Percentiles rank a stretch among this genome's conserved stretches.
These are phyloP conservation scores for Tyrannus savana DNA, from an alignment of 2,113 vertebrate genomes.

Conservation along the genomic window DNA sequence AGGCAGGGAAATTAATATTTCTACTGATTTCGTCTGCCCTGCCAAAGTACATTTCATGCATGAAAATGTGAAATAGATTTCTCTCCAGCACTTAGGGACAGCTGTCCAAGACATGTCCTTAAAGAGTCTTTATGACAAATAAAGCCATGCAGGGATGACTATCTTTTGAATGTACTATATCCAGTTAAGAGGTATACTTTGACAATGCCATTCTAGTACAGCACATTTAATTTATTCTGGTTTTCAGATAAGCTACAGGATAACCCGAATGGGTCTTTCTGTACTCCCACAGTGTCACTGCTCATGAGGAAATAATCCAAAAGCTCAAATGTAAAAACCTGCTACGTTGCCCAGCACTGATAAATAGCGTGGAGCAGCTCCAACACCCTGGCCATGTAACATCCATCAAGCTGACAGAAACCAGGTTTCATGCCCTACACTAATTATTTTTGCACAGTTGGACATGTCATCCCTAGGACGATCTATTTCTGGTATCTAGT, in stretches of 20 bases:
- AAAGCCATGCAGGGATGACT: neutral
- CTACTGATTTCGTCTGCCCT: neutral
- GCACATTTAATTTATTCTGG: neutral
- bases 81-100: neutral
- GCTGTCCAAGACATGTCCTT: neutral
- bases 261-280: neutral
- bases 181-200: neutral
- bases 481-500: neutral
- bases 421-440: neutral
- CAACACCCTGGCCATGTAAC: neutral
- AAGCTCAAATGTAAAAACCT: neutral
- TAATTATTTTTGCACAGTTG: constrained; percentile 24
- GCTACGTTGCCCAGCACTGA: neutral
- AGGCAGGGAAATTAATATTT: neutral
- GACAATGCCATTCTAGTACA: neutral
- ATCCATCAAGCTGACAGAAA: neutral
- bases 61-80: neutral
- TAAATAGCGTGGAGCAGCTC: neutral
- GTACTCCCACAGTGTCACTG: neutral
- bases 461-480: neutral
- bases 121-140: neutral
- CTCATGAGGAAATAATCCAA: neutral
- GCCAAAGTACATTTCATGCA: neutral
- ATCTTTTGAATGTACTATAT: neutral
- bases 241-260: neutral